Base-by-base conservation (phyloP, 2,888 invertebrate species). In the Serripes groenlandicus region DNA sequence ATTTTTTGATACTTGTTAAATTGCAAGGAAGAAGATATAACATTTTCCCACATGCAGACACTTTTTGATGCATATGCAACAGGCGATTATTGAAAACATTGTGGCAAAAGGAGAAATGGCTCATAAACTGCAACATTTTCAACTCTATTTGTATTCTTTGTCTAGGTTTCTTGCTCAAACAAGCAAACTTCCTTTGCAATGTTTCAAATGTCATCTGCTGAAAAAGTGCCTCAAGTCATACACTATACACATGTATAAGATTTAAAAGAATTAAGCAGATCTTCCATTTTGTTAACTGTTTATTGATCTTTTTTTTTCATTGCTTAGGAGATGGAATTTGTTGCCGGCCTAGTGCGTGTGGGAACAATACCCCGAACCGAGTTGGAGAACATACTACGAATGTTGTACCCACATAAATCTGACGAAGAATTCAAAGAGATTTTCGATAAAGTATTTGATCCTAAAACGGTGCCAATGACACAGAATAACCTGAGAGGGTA, bases 271-370 rank as follows among this genome's bases (percentile, higher is more conserved):
- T n/a, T n/a, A n/a, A n/a, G n/a, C n/a, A n/a, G n/a, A n/a, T n/a
- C n/a, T n/a, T n/a, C n/a, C n/a, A n/a, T n/a, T n/a, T n/a, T n/a
- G n/a, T n/a, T 42, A 42, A 42, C 9, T 42, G 9, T 42, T 42
- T 11, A 42, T 42, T 42, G 9, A 11, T 11, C 42, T 9, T 42
- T 9, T 9, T 42, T 11, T 18, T 42, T 42, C 9, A 42, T 42
- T 21, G 23, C 82, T 3, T 76, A 94, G 93, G 94, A 94, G 86
- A 76, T 94, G 74, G 89, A 92, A 75, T 93, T 94, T 75, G 90
- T 94, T 3, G 91, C 92, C 66, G 93, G 93, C 0, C 85, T 94
- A 81, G 91, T 94, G 11, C 89, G 90, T 26, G 89, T 93, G 30
- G 94, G 93, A 11, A 83, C 89, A 3, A 91, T 94, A 60, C 81